Evolutionary conservation across 1,140 invertebrate genomes (phyloP).

Genomic region (Bombus cullumanus): DNA sequence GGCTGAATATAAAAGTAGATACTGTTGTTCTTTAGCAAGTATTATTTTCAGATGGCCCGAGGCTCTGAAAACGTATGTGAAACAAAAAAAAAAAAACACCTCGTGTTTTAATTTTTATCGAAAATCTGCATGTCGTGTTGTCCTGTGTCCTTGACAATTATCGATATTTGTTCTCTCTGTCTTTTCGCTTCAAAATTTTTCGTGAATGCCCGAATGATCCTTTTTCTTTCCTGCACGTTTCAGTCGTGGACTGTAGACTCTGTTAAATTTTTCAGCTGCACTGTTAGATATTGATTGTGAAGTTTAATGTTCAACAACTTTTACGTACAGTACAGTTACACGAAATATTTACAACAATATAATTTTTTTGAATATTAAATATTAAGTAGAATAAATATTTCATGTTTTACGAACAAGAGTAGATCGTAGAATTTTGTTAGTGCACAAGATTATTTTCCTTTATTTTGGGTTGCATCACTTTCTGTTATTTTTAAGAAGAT

Average conservation of each 20-base stretch:
- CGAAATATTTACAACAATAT: too few species aligned
- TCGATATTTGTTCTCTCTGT: background rate
- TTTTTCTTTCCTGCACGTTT: background rate
- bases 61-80: slow-evolving; percentile 82
- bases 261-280: background rate
- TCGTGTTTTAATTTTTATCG: slow-evolving; percentile 61
- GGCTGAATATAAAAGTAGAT: slow-evolving; percentile 50
- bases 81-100: slow-evolving; percentile 16
- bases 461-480: background rate
- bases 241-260: background rate
- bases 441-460: background rate
- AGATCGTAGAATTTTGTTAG: background rate
- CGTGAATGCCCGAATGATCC: background rate
- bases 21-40: slow-evolving; percentile 74
- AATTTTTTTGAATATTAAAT: background rate
- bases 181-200: slow-evolving; percentile 7
- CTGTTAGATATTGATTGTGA: too few species aligned
- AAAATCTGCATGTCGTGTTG: slow-evolving; percentile 64
- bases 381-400: background rate
- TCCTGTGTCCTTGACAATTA: slow-evolving; percentile 30
- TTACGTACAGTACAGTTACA: too few species aligned
- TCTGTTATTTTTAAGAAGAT: background rate
- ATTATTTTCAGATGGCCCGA: slow-evolving; percentile 81
- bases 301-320: background rate
- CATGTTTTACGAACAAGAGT: background rate